Evolutionary conservation across 2,888 invertebrate species (phyloP).

Genomic region (Dioctria linearis): DNA sequence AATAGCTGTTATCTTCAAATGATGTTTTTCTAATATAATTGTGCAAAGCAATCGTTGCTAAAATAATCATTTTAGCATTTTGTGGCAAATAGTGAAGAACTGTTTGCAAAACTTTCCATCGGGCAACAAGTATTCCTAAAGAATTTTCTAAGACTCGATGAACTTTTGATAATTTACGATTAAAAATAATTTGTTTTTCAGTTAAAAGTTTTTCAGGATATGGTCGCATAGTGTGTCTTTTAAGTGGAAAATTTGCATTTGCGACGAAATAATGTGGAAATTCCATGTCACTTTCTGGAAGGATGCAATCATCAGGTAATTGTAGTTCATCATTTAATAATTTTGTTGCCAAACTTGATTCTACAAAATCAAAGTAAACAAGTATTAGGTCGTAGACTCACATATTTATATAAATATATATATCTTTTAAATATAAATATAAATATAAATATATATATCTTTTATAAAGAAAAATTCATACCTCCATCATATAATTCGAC

Average conservation of each 20-base stretch:
- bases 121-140: not conserved
- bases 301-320: not conserved
- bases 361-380: not conserved
- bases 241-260: not conserved
- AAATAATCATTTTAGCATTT: not conserved
- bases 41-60: conserved; percentile 7
- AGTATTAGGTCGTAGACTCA: no score
- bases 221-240: conserved; percentile 7
- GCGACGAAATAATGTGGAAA: conserved; percentile 30
- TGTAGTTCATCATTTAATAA: not conserved
- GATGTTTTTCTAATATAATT: conserved; percentile 9
- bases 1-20: not conserved
- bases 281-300: not conserved
- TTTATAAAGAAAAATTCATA: not conserved
- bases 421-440: no score
- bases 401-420: not conserved
- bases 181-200: not conserved
- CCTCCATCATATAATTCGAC: not conserved
- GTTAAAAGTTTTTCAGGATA: not conserved
- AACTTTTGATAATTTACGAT: not conserved
- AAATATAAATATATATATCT: no score
- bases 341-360: not conserved
- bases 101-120: not conserved
- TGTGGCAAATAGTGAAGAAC: not conserved
- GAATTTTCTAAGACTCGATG: not conserved